Percentiles rank a stretch among this genome's conserved stretches.
Evolutionary conservation across 2,797 vertebrate species (phyloP).

Genomic region (Hypotaenidia okinawae): DNA sequence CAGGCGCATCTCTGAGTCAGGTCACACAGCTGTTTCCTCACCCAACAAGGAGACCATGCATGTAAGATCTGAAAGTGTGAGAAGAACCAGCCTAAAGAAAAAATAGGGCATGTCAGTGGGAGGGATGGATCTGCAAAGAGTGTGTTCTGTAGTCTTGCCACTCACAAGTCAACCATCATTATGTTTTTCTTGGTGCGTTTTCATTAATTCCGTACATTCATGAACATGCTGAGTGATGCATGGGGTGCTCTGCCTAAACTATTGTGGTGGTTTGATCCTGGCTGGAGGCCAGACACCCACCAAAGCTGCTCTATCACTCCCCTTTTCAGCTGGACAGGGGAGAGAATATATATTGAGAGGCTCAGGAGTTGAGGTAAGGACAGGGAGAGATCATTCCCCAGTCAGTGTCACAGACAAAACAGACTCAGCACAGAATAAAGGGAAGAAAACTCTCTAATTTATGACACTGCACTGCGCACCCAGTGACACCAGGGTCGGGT

Average conservation of each 20-base stretch:
- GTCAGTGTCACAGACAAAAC: too few species aligned
- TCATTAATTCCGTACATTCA: background rate
- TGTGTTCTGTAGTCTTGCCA: background rate
- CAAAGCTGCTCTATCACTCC: too few species aligned
- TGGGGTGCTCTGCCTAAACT: background rate
- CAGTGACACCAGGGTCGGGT: too few species aligned
- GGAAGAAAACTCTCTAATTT: too few species aligned
- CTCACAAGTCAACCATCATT: rapidly evolving
- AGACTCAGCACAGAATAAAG: too few species aligned
- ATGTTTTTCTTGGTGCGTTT: background rate
- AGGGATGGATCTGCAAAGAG: background rate
- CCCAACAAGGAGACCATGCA: background rate
- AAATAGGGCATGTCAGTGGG: background rate
- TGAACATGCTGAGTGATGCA: rapidly evolving
- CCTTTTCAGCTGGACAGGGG: too few species aligned
- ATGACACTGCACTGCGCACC: too few species aligned
- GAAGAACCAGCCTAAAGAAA: background rate
- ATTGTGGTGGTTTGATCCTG: too few species aligned
- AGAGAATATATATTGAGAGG: too few species aligned
- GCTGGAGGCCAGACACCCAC: too few species aligned
- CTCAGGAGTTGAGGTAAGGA: too few species aligned
- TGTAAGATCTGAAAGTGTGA: background rate
- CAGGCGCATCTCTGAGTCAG: background rate
- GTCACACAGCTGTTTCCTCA: background rate
- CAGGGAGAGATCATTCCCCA: too few species aligned